Base-by-base conservation (phyloP, 2,113 vertebrate species). In the Gorsachius goisagi region DNA sequence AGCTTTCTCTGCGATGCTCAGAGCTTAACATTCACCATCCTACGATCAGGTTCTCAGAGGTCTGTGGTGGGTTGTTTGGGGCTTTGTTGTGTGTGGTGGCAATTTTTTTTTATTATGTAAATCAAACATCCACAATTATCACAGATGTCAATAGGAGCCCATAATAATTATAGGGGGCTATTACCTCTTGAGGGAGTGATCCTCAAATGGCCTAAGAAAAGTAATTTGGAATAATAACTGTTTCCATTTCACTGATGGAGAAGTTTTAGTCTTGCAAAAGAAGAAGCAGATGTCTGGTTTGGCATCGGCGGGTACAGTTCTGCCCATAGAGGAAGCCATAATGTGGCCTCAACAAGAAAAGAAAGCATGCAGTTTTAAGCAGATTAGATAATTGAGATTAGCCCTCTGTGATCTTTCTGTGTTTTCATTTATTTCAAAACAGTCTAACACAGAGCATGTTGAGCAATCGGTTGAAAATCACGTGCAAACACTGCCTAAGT, bases 401-500 rank as follows among this genome's bases (percentile, higher is more conserved):
- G 90, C 35, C 50, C 96, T 96, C 96, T 97, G 94, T 97, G 97
- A 97, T 98, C 97, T 97, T 92, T 84, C 89, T 89, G 85, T 96
- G 96, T 98, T 98, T 98, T 97, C 83, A 96, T 97, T 98, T 97
- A 97, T 98, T 98, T 97, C 96, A 98, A 98, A 98, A 98, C 97
- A 97, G 79, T 94, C 97, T 91, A 97, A 97, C 81, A 86, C 69
- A 88, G 73, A 94, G 77, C 95, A 95, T 85, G 97, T 98, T 98
- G 97, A 97, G 96, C 97, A 98, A 98, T 98, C 98, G 95, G 97
- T 97, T 97, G 97, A 98, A 97, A 98, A 98, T 98, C 98, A 97
- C 97, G 95, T 94, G 98, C 98, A 99, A 99, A 98, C 97, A 97
- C 97, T 98, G 98, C 97, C 97, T 98, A 98, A 98, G 98, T 97